phyloP scores from a whole-genome alignment of 37 sponge, comb jelly and placozoan species.

The Chondrilla cf. caribensis region DNA sequence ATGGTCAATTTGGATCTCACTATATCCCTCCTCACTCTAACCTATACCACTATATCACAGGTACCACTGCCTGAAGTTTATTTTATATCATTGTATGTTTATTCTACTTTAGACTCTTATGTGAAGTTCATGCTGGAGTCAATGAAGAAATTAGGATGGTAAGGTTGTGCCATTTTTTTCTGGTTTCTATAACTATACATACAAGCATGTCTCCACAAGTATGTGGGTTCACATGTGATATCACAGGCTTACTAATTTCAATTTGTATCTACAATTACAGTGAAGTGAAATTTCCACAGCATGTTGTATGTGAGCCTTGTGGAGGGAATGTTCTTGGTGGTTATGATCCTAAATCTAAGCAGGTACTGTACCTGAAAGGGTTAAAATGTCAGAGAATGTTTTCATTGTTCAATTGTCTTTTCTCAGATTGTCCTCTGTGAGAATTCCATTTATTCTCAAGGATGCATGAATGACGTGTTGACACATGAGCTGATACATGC shows the following conservation, averaged over 20 bases:
- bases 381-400: no score
- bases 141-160: constrained; percentile 88
- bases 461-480: constrained; percentile 73
- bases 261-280: no score
- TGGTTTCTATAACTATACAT: not conserved
- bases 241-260: no score
- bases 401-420: no score
- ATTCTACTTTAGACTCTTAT: constrained; percentile 37
- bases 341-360: constrained; percentile 57
- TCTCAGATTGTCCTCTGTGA: constrained; percentile 86
- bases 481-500: constrained; percentile 94
- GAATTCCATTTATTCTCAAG: constrained; percentile 83
- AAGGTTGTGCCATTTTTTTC: not conserved
- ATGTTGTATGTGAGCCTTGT: constrained; percentile 93
- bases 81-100: no score
- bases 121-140: constrained; percentile 85
- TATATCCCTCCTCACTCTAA: no score
- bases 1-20: no score
- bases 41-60: no score
- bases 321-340: constrained; percentile 78
- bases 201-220: not conserved
- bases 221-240: not conserved
- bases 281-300: constrained; percentile 72
- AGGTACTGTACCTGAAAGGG: no score
- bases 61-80: no score